Evolutionary conservation across 2,113 vertebrate genomes (phyloP), one percentile per base, ranked within the genome.

Genomic region (Pluvianellus socialis): DNA sequence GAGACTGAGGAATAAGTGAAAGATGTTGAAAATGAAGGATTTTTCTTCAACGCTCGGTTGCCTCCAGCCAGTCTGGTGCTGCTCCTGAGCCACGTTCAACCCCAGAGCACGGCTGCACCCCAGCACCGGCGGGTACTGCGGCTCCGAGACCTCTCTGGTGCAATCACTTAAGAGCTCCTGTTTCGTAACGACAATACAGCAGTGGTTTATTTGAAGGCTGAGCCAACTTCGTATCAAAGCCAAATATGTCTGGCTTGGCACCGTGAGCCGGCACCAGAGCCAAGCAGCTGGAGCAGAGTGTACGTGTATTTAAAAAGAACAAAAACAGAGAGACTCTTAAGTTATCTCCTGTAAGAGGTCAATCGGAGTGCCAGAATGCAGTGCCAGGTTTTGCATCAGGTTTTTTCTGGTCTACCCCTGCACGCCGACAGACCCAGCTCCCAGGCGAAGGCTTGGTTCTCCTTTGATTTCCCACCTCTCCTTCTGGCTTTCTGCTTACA

Each of bases 221-320:
- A 90, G 90, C 93, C 93, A 95, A 23, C 26, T 44, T 38, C 62
- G 89, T 94, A 70, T 85, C 89, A 67, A 90, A 95, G 96, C 96
- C 97, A 97, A 96, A 5, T 87, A 82, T 79, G 92, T 94, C 86
- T 94, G 96, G 86, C 81, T 96, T 96, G 94, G 92, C 92, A 91
- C 76, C 35, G 1, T 1, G 9, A 89, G 91, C 70, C 67, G 27
- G 7, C 50, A 2, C 27, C 0, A 2, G 86, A 96, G 95, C 96
- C 94, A 93, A 97, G 96, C 96, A 97, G 95, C 96, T 97, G 94
- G 94, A 91, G 92, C 95, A 82, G 92, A 52, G 74, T 80, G 55
- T 71, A 49, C 7, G 1, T 95, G 80, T 81, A 76, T 94, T 94
- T 94, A 70, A 96, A 85, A 85, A 83, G 93, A 95, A 89, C 86